Percentiles rank a stretch among this genome's conserved stretches.
Evolutionary conservation across 37 sponge, comb jelly and placozoan genomes (phyloP).

Genomic region (Halisarca cf. caerulea): DNA sequence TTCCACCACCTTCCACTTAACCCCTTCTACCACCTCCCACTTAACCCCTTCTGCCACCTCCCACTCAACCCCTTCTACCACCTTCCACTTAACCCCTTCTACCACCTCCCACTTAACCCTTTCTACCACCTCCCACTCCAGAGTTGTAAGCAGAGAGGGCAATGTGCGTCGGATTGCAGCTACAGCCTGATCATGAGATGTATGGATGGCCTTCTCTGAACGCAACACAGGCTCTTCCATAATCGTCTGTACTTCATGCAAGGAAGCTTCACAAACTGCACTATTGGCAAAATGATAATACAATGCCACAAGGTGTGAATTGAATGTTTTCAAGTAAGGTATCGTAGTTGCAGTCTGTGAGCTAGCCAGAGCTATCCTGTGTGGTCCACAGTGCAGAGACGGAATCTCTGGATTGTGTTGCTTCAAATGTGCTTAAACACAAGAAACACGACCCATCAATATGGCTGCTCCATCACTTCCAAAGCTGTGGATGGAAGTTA

Average conservation of each 20-base stretch:
- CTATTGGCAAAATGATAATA: conserved; percentile 47
- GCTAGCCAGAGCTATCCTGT: conserved; percentile 40
- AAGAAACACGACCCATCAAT: conserved; percentile 23
- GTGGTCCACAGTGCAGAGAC: conserved; percentile 36
- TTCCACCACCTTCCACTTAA: no score
- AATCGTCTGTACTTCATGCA: conserved; percentile 52
- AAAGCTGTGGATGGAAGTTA: conserved; percentile 25
- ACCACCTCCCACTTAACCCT: no score
- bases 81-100: no score
- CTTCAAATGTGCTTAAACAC: conserved; percentile 38
- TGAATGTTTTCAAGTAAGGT: conserved; percentile 33
- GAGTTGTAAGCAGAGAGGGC: conserved; percentile 37
- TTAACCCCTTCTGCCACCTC: no score
- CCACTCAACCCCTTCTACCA: no score
- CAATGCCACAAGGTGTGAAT: conserved; percentile 21
- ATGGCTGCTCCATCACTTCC: conserved; percentile 52
- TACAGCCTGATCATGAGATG: conserved; percentile 40
- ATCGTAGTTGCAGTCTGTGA: conserved; percentile 39
- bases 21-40: no score
- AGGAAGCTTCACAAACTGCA: conserved; percentile 38
- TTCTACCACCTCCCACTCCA: conserved; percentile 33
- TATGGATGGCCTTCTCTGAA: conserved; percentile 35
- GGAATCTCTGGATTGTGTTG: conserved; percentile 15
- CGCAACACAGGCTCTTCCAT: conserved; percentile 31
- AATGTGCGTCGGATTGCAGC: conserved; percentile 33